These are phyloP conservation scores for Pseudopodoces humilis DNA, from an alignment of 2,113 vertebrate species.

Conservation along the genomic window DNA sequence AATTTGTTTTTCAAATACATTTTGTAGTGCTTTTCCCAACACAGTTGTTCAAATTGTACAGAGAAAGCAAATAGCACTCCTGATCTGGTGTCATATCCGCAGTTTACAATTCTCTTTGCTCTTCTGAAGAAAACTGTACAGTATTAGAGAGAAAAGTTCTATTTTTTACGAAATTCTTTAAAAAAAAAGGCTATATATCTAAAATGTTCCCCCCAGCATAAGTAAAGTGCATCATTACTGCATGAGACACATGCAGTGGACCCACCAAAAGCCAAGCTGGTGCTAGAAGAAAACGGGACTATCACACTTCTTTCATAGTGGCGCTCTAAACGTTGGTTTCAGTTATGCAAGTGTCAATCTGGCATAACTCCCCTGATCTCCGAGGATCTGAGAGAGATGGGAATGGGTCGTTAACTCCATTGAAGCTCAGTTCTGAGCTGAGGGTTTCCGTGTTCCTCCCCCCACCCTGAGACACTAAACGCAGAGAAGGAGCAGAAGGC, in stretches of 20 bases:
- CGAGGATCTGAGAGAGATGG: background rate
- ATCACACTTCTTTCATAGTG: background rate
- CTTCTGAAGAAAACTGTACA: conserved; percentile 59
- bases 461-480: background rate
- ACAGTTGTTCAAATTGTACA: background rate
- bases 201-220: conserved; percentile 48
- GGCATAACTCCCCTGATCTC: background rate
- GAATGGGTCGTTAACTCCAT: conserved; percentile 55
- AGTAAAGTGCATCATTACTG: conserved; percentile 23
- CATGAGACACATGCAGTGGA: conserved; percentile 15
- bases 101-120: conserved; percentile 63
- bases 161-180: conserved; percentile 52
- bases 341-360: background rate
- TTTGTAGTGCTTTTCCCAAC: conserved; percentile 1
- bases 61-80: conserved; percentile 4
- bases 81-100: conserved; percentile 4
- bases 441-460: conserved; percentile 53
- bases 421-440: conserved; percentile 64
- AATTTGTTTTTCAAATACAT: conserved; percentile 48
- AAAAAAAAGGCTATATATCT: conserved; percentile 39
- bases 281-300: conserved; percentile 34
- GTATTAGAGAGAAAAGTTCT: conserved; percentile 67
- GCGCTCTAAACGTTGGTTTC: background rate
- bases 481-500: conserved; percentile 24
- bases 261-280: conserved; percentile 37